Base-by-base conservation (phyloP, 2,797 vertebrate genomes). In the Lepus oiostolus region DNA sequence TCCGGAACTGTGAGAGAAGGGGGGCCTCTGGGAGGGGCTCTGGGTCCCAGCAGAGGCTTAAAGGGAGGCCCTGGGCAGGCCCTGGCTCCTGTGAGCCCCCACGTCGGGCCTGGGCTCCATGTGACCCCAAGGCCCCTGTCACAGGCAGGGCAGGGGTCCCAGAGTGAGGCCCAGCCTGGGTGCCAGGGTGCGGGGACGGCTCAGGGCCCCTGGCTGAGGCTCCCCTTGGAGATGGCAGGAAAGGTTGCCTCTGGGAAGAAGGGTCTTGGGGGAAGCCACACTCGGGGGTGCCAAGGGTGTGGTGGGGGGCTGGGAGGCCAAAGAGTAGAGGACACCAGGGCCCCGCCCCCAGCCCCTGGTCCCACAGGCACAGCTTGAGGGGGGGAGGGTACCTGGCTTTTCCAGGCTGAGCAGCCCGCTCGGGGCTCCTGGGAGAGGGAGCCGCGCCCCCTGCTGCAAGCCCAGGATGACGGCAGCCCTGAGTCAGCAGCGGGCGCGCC, bases 401-500 rank as follows among this genome's bases (percentile, higher is more conserved):
- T 76, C 14, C 6, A 24, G 52, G 38, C n/a, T 81, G 65, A 87
- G 93, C 89, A 76, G 68, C 16, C 47, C 0, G 1, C 24, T 16
- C 13, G 1, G 7, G 14, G 30, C 71, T 24, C 7, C 83, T 80
- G 50, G 72, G 72, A 76, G 62, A 76, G 72, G 32, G 0, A 52
- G 60, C 42, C 32, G 1, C 10, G 7, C 67, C 65, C 74, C 67
- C 85, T 63, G 65, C 63, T 81, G 58, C 30, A n/a, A 84, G 63
- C 16, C 2, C 42, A 35, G 54, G 81, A 70, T 2, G 76, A 93
- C 32, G 22, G 17, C 52, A 67, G 75, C 63, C 81, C 81, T 95
- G 97, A 97, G 94, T 97, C 96, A 96, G 35, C 0, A n/a, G 80
- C 42, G 1, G 42, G 26, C 9, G 3, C 28, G 35, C 13, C 58